Conservation (phyloP, 2,797 vertebrate species). For the Centroberyx gerrardi region DNA sequence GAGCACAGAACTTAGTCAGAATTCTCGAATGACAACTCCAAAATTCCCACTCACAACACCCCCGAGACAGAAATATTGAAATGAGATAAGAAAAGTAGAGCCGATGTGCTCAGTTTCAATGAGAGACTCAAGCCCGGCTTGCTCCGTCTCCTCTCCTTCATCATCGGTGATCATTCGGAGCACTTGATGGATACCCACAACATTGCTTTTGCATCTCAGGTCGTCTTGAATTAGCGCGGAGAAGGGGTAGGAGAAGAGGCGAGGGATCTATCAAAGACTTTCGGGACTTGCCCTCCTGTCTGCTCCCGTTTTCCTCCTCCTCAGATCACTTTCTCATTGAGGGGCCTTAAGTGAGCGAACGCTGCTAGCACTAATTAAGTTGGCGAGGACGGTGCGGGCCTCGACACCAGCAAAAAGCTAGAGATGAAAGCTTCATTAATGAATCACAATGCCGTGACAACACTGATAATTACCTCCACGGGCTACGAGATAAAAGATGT, state of each 20-base stretch:
- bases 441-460: slow-evolving; percentile 74
- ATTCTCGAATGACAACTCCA: slow-evolving; percentile 16
- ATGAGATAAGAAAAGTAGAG: slow-evolving; percentile 14
- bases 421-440: slow-evolving; percentile 76
- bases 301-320: slow-evolving; percentile 39
- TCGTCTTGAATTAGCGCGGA: slow-evolving; percentile 25
- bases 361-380: slow-evolving; percentile 73
- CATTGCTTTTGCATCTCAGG: slow-evolving; percentile 30
- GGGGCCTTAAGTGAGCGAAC: slow-evolving; percentile 51
- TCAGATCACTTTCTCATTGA: slow-evolving; percentile 59
- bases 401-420: slow-evolving; percentile 48
- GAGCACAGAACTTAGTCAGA: slow-evolving; percentile 8
- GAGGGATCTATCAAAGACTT: slow-evolving; percentile 59
- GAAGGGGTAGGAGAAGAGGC: slow-evolving; percentile 9
- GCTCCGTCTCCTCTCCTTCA: slow-evolving; percentile 25
- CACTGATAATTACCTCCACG: slow-evolving; percentile 75
- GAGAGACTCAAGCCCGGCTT: background rate
- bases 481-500: slow-evolving; percentile 65
- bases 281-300: slow-evolving; percentile 50
- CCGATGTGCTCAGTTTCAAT: slow-evolving; percentile 19
- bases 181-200: slow-evolving; percentile 26
- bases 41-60: slow-evolving; percentile 14
- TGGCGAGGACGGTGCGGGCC: slow-evolving; percentile 37
- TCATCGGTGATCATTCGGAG: slow-evolving; percentile 29
- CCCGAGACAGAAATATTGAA: slow-evolving; percentile 21